Percentiles rank a stretch among this genome's conserved stretches.
phyloP scores from a whole-genome alignment of 2,888 invertebrate genomes.

The Drosophila diplacantha region DNA sequence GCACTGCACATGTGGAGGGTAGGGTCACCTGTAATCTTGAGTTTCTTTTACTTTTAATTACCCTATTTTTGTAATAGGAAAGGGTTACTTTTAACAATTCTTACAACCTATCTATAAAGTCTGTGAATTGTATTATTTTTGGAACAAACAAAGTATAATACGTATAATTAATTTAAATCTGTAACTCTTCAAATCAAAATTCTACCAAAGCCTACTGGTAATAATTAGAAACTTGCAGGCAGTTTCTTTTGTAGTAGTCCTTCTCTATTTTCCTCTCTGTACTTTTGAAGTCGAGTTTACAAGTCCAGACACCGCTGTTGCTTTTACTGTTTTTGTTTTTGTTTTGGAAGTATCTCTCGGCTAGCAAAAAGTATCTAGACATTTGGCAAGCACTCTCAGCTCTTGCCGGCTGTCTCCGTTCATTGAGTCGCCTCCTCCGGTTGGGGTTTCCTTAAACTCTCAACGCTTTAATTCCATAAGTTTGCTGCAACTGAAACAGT shows the following conservation, averaged over 20 bases:
- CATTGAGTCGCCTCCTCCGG: slow-evolving; percentile 13
- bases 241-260: background rate
- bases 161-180: no score
- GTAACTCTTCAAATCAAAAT: no score
- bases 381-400: slow-evolving; percentile 34
- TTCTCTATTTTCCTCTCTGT: slow-evolving; percentile 13
- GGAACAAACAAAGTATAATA: no score
- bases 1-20: no score
- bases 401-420: slow-evolving; percentile 31
- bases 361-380: slow-evolving; percentile 58
- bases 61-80: no score
- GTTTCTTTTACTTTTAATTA: no score
- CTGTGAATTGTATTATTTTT: no score
- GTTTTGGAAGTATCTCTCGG: slow-evolving; percentile 35
- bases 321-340: slow-evolving; percentile 26
- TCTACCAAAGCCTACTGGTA: no score
- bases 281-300: slow-evolving; percentile 59
- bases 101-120: no score
- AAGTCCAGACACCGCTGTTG: slow-evolving; percentile 18
- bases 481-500: slow-evolving; percentile 11
- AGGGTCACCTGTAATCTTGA: no score
- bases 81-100: no score
- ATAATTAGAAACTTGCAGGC: no score
- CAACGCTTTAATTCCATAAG: slow-evolving; percentile 38
- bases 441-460: slow-evolving; percentile 9